A percentile compares a stretch with the other conserved stretches of the same genome.
Conservation (phyloP, 2,797 vertebrate species). For the Salarias fasciatus region DNA sequence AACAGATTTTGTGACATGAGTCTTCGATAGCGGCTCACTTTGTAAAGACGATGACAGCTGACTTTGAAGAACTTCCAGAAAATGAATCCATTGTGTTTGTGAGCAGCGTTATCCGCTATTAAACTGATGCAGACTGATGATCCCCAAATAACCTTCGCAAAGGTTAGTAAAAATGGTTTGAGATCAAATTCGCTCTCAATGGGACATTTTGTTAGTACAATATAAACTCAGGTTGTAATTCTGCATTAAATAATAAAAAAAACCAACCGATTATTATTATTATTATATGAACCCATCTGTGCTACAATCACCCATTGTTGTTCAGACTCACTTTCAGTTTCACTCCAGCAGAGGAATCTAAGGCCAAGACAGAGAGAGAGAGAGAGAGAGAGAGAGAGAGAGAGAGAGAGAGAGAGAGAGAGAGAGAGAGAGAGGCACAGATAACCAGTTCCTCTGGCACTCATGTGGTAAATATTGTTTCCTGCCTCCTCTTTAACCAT, state of each 20-base stretch:
- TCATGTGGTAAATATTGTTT: constrained; percentile 86
- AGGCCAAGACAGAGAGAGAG: constrained; percentile 1
- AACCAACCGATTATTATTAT: too few species aligned
- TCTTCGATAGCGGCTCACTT: constrained; percentile 12
- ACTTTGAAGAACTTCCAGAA: not conserved
- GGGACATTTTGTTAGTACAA: too few species aligned
- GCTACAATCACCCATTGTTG: not conserved
- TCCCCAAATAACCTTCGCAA: not conserved
- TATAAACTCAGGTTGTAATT: too few species aligned
- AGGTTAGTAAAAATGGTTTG: not conserved
- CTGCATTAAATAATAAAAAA: too few species aligned
- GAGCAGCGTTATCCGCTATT: not conserved
- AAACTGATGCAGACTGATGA: not conserved
- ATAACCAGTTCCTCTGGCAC: constrained; percentile 65
- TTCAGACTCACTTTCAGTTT: constrained; percentile 8
- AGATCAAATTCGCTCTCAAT: too few species aligned
- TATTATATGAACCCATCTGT: not conserved
- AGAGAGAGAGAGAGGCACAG: constrained; percentile 13
- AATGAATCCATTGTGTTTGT: too few species aligned
- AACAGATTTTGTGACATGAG: constrained; percentile 43
- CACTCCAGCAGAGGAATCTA: constrained; percentile 21
- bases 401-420: too few species aligned
- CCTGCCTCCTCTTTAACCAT: constrained; percentile 85
- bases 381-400: too few species aligned
- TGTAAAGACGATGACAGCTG: constrained; percentile 6